Conservation (phyloP, 2,113 vertebrate species). For the Halichoeres trimaculatus region DNA sequence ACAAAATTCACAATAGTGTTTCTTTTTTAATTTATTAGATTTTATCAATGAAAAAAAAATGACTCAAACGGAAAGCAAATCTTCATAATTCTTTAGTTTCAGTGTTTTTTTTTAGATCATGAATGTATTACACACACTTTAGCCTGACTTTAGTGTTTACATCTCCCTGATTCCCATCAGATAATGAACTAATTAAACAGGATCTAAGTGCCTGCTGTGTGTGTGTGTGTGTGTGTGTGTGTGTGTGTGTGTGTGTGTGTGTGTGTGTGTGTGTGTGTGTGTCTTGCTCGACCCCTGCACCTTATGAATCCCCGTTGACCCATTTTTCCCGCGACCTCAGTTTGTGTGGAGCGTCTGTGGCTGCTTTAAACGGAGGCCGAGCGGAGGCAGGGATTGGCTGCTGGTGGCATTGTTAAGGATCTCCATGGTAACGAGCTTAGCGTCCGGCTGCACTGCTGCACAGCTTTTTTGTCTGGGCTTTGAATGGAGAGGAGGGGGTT, state of each 20-base stretch:
- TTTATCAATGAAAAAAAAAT: too few species aligned
- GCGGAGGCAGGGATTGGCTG: slow-evolving; percentile 54
- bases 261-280: slow-evolving; percentile 22
- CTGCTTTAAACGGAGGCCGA: slow-evolving; percentile 60
- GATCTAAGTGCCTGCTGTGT: slow-evolving; percentile 7
- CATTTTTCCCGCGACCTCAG: slow-evolving; percentile 72
- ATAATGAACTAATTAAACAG: not conserved
- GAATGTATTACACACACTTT: not conserved
- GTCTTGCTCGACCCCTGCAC: slow-evolving; percentile 28
- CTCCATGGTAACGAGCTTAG: slow-evolving; percentile 73
- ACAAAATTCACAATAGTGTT: too few species aligned
- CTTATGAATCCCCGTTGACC: slow-evolving; percentile 65
- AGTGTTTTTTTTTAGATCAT: not conserved
- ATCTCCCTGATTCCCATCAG: not conserved
- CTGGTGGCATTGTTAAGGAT: slow-evolving; percentile 75
- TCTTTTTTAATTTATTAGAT: too few species aligned
- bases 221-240: slow-evolving; percentile 25
- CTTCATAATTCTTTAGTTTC: not conserved
- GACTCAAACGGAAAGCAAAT: not conserved
- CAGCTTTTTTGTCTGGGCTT: slow-evolving; percentile 69
- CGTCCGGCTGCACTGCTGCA: slow-evolving; percentile 68
- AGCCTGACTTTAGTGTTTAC: too few species aligned
- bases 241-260: slow-evolving; percentile 22
- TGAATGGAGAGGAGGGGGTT: slow-evolving; percentile 70
- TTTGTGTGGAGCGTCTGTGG: slow-evolving; percentile 66